Conservation (phyloP, 1,140 invertebrate genomes). For the Cyclargus thomasi region DNA sequence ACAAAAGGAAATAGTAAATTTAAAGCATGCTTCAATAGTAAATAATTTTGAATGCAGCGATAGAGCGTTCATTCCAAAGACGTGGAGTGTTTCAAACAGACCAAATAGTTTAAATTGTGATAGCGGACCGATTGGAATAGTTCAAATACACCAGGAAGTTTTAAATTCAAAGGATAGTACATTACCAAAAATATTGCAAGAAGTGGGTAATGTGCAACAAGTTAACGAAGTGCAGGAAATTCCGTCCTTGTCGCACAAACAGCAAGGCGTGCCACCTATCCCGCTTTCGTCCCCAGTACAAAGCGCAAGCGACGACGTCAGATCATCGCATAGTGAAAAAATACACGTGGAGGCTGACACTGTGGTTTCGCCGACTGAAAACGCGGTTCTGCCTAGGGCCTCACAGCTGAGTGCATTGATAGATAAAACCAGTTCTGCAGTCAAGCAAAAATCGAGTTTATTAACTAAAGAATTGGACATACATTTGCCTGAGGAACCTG, state of each 20-base stretch:
- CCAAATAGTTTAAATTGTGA: neutral
- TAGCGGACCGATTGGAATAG: neutral
- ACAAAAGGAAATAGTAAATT: slow-evolving; percentile 5
- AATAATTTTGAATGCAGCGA: slow-evolving; percentile 15
- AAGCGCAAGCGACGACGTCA: neutral
- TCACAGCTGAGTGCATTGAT: too few species aligned
- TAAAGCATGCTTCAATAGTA: slow-evolving; percentile 6
- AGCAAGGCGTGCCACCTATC: too few species aligned
- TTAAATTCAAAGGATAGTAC: neutral
- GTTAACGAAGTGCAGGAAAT: neutral
- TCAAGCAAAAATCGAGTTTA: too few species aligned
- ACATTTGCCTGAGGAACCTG: too few species aligned
- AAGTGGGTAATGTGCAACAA: neutral
- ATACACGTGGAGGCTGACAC: neutral
- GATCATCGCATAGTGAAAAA: neutral
- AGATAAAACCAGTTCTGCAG: too few species aligned
- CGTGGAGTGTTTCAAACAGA: neutral
- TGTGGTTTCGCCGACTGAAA: neutral
- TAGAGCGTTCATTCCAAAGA: neutral
- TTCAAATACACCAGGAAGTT: neutral
- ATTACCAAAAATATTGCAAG: neutral
- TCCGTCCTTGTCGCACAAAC: too few species aligned
- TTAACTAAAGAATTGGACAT: too few species aligned
- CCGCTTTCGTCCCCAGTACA: too few species aligned
- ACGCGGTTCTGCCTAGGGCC: too few species aligned